A percentile compares a stretch with the other conserved stretches of the same genome.
phyloP scores from a whole-genome alignment of 1,140 invertebrate genomes.

The Procambarus virginalis region DNA sequence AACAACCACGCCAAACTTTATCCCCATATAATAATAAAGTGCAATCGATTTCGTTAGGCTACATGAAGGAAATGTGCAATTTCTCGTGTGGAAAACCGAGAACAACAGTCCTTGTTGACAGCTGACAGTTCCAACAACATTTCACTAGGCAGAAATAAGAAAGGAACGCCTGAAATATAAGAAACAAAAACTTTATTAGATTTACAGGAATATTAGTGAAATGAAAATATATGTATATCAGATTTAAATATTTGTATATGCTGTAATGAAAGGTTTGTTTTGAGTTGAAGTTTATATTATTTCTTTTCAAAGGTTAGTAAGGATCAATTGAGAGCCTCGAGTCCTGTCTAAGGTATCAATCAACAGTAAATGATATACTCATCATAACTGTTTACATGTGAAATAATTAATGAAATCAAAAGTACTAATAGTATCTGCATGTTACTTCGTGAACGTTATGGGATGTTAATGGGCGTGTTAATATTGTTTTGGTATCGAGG shows the following conservation, averaged over 20 bases:
- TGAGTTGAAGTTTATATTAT: constrained; percentile 4
- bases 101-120: constrained; percentile 51
- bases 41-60: constrained; percentile 8
- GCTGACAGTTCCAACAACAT: constrained; percentile 53
- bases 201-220: background rate
- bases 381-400: too few species aligned
- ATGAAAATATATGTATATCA: background rate
- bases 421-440: too few species aligned
- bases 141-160: background rate
- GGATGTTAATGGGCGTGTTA: background rate
- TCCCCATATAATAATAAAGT: background rate
- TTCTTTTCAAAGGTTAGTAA: background rate
- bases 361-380: too few species aligned
- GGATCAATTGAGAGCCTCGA: too few species aligned
- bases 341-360: too few species aligned
- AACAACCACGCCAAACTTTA: background rate
- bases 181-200: background rate
- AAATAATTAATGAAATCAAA: too few species aligned
- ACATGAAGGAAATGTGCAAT: background rate
- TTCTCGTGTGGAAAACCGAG: background rate
- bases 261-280: background rate
- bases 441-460: too few species aligned
- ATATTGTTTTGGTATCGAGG: background rate
- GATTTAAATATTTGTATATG: background rate
- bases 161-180: background rate